Base-by-base conservation (phyloP, 2,113 vertebrate genomes). In the Halcyon malimbica region DNA sequence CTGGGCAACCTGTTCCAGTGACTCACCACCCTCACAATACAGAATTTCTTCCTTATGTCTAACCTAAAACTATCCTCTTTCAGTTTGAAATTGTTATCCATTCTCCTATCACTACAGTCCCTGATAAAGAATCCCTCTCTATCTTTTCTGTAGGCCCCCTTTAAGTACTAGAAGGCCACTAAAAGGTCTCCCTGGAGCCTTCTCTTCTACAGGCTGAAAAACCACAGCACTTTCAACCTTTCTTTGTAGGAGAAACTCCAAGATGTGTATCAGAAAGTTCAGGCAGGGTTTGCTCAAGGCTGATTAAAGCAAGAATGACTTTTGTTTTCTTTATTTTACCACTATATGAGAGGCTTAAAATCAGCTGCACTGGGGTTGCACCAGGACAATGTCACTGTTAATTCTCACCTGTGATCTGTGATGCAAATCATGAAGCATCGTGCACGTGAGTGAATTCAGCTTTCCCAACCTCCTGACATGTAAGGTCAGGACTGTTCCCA, bases 251-350 rank as follows among this genome's bases (percentile, higher is more conserved):
- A 20, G 41, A 44, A 63, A 37, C 60, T 48, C 65, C 35, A 83
- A 84, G 82, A 16, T 39, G 65, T 48, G 53, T 33, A 20, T 42
- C 62, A 63, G 71, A 82, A 82, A 69, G 42, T 0, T 0, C 50
- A 39, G 50, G 33, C 20, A 77, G 56, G 31, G 19, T 64, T 92
- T 90, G 50, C 39, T 75, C 37, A 69, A 89, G 60, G 54, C n/a
- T 91, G 46, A 37, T 37, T 82, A 94, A 74, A 84, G 68, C 41
- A 77, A 50, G 26, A 74, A 50, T 48, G 54, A 41, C 21, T 94
- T 97, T 68, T 68, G 26, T 82, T 80, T 94, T 78, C 93, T 97
- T 68, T 65, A 24, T 82, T 80, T 94, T 81, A 62, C 42, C 63
- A 29, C 17, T 75, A 91, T 60, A 62, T 50, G 63, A 84, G 39